Evolutionary conservation across 2,888 invertebrate genomes (phyloP).

Genomic region (Caprella mutica): DNA sequence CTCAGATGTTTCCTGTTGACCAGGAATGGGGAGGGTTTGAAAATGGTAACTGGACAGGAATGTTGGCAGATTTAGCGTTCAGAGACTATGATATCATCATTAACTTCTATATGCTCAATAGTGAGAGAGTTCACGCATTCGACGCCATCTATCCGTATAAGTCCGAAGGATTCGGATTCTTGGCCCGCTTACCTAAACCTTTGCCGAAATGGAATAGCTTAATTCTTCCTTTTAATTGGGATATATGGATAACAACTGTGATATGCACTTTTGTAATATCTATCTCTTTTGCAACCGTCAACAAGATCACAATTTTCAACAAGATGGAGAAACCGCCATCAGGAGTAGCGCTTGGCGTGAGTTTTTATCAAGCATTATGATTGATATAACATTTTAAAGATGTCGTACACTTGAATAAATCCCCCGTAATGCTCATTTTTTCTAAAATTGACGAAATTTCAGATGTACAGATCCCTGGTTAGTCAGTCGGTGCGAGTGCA

Average conservation of each 20-base stretch:
- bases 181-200: slow-evolving; percentile 14
- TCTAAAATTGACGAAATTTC: neutral
- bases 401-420: too few relatives aligned
- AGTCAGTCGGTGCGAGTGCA: neutral
- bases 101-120: slow-evolving; percentile 16
- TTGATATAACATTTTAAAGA: too few relatives aligned
- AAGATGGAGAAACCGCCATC: too few relatives aligned
- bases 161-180: slow-evolving; percentile 25
- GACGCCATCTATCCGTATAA: slow-evolving; percentile 23
- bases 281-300: too few relatives aligned
- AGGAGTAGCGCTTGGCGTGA: too few relatives aligned
- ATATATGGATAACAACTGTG: slow-evolving; percentile 13
- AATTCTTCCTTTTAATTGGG: slow-evolving; percentile 11
- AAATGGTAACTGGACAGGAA: slow-evolving; percentile 27
- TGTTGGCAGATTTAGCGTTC: slow-evolving; percentile 25
- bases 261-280: too few relatives aligned
- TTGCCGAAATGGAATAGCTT: slow-evolving; percentile 19
- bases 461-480: neutral
- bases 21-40: slow-evolving; percentile 21
- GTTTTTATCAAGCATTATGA: too few relatives aligned
- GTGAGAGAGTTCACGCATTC: slow-evolving; percentile 16
- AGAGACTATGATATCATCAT: slow-evolving; percentile 13
- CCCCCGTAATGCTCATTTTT: neutral
- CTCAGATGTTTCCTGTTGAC: slow-evolving; percentile 4
- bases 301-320: too few relatives aligned